Evolutionary conservation across 2,888 invertebrate species (phyloP).

Genomic region (Apodemia duryi): DNA sequence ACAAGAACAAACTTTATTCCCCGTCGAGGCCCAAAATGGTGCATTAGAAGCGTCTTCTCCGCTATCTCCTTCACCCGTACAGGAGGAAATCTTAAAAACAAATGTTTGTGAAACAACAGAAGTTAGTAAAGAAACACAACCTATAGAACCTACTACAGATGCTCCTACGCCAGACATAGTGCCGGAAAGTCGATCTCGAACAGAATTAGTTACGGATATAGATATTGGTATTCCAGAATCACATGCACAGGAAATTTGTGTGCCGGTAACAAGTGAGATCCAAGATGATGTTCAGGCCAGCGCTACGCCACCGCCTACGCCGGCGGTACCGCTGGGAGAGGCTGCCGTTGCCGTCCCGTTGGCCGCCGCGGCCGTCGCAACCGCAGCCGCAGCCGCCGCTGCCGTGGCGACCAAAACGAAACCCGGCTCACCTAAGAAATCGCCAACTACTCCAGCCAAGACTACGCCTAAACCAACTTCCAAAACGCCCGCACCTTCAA

Average conservation of each 20-base stretch:
- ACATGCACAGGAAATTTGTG: constrained; percentile 70
- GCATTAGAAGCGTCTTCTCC: not conserved
- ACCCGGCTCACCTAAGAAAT: constrained; percentile 34
- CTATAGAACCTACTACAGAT: constrained; percentile 28
- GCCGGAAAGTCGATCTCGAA: constrained; percentile 47
- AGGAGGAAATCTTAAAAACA: not conserved
- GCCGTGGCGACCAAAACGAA: constrained; percentile 38
- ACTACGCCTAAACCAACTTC: constrained; percentile 33
- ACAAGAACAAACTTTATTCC: not conserved
- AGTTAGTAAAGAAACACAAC: not conserved
- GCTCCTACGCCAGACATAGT: constrained; percentile 63
- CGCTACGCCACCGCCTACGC: constrained; percentile 44
- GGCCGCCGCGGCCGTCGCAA: constrained; percentile 41
- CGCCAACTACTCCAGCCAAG: constrained; percentile 42
- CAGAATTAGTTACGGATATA: constrained; percentile 62
- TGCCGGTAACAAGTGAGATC: constrained; percentile 63
- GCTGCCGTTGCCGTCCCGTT: constrained; percentile 39
- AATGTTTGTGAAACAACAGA: not conserved
- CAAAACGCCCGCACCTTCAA: constrained; percentile 39
- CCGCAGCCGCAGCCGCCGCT: constrained; percentile 42
- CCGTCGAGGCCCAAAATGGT: not conserved
- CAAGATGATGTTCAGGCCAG: constrained; percentile 48
- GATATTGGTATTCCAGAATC: constrained; percentile 64
- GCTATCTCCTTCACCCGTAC: not conserved
- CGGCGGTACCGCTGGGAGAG: constrained; percentile 37